These are phyloP conservation scores for Eubasilissa splendida DNA, from an alignment of 2,888 invertebrate genomes.

Conservation along the genomic window DNA sequence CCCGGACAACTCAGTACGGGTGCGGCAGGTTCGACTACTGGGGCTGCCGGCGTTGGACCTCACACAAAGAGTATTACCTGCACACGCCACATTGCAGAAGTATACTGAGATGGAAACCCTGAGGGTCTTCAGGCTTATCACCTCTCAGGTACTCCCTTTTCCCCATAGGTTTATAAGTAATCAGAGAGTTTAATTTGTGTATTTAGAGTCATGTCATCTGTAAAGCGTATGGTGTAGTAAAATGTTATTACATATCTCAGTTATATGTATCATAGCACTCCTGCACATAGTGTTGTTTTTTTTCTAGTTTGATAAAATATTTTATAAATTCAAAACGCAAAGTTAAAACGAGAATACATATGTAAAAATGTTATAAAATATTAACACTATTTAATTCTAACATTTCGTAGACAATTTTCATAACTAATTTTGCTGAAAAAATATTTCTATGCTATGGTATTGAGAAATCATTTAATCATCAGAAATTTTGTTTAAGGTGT, in stretches of 20 bases:
- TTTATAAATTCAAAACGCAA: too few species aligned
- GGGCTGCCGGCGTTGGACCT: conserved; percentile 38
- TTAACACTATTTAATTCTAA: too few species aligned
- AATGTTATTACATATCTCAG: background rate
- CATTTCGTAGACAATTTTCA: too few species aligned
- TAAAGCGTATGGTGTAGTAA: too few species aligned
- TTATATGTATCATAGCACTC: background rate
- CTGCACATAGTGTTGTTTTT: background rate
- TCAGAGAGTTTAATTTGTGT: background rate
- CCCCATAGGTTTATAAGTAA: background rate
- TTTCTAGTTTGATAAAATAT: too few species aligned
- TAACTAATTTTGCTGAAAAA: too few species aligned
- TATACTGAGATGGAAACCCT: conserved; percentile 94
- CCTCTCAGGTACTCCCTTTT: conserved; percentile 82
- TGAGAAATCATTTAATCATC: too few species aligned
- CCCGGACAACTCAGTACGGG: conserved; percentile 90
- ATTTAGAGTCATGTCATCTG: background rate
- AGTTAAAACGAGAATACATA: too few species aligned
- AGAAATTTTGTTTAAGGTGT: conserved; percentile 77
- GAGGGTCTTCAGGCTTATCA: conserved; percentile 91
- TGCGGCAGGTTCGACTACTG: conserved; percentile 85
- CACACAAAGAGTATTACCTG: conserved; percentile 28
- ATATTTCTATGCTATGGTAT: too few species aligned
- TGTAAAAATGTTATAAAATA: too few species aligned
- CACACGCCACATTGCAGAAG: conserved; percentile 82